A percentile compares a stretch with the other conserved stretches of the same genome.
Conservation (phyloP, 2,888 invertebrate genomes). For the Lacanobia wlatinum region DNA sequence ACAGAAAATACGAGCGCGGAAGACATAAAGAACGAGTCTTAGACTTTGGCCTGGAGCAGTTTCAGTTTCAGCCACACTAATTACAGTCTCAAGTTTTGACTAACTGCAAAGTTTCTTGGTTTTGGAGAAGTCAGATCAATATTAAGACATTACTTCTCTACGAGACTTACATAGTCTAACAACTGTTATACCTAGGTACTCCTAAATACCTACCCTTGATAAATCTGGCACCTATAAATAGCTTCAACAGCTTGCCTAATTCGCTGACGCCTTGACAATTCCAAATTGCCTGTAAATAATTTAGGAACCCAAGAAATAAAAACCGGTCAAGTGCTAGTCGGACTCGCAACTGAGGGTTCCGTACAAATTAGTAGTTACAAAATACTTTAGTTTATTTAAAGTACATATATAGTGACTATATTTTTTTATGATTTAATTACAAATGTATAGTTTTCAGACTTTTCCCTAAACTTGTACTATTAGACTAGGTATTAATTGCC, state of each 20-base stretch:
- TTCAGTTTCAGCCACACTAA: constrained; percentile 41
- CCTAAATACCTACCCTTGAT: neutral
- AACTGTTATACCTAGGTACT: neutral
- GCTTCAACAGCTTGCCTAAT: neutral
- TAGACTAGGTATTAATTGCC: too few relatives aligned
- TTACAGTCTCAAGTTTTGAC: constrained; percentile 29
- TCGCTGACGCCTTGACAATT: neutral
- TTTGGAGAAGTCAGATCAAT: constrained; percentile 14
- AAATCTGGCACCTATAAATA: neutral
- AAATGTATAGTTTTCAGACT: too few relatives aligned
- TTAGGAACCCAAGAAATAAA: neutral
- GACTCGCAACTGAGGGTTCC: too few relatives aligned
- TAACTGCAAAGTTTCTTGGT: constrained; percentile 23
- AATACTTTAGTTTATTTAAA: too few relatives aligned
- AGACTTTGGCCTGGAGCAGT: constrained; percentile 20
- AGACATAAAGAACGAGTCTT: constrained; percentile 32
- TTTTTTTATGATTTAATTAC: too few relatives aligned
- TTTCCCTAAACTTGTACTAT: too few relatives aligned
- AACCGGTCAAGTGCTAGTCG: too few relatives aligned
- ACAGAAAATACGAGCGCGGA: constrained; percentile 36
- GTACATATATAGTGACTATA: too few relatives aligned
- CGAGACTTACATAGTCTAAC: neutral
- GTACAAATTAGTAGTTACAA: too few relatives aligned
- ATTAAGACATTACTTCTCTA: neutral
- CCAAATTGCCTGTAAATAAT: neutral